Base-by-base conservation (phyloP, 2,797 vertebrate genomes). In the Gadopsis bispinosus region DNA sequence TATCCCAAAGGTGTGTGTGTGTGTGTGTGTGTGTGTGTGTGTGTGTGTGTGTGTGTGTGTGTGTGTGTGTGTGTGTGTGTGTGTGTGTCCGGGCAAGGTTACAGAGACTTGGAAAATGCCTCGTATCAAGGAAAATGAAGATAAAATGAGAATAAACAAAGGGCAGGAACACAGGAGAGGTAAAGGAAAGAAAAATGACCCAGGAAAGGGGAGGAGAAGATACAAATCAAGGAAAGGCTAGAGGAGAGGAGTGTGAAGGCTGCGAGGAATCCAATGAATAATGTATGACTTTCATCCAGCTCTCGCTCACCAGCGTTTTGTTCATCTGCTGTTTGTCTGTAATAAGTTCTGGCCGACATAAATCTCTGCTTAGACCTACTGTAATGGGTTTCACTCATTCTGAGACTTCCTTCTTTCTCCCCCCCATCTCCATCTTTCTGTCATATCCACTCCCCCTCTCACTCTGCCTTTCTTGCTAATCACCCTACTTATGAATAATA, bases 341-440 rank as follows among this genome's bases (percentile, higher is more conserved):
- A 81, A 90, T 85, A 87, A 62, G 47, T 81, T 86, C 56, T 77
- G 78, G 51, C 53, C 7, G 47, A 82, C 86, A 89, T 84, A 87
- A 93, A 90, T 92, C 89, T 88, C 79, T 41, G 47, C 78, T 85
- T 50, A 35, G 73, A 74, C 63, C 63, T 20, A 29, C 67, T 61
- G 59, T 84, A 89, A 89, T 84, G 81, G 69, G 26, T 77, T 81
- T 83, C 83, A 64, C 66, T 89, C 65, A 59, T 72, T 81, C 77
- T 66, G 31, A 17, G 0, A 51, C 70, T 65, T 39, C 65, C 67
- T 17, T 67, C 37, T 62, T 33, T 61, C 31, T 39, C 50, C 20
- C 11, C 33, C 33, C 33, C 33, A 0, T 33, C n/a, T 81, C 56
- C 54, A 60, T 83, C 66, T 70, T 58, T 72, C 47, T 83, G 67